phyloP scores from a whole-genome alignment of 2,888 invertebrate genomes.

The Diabrotica balteata region DNA sequence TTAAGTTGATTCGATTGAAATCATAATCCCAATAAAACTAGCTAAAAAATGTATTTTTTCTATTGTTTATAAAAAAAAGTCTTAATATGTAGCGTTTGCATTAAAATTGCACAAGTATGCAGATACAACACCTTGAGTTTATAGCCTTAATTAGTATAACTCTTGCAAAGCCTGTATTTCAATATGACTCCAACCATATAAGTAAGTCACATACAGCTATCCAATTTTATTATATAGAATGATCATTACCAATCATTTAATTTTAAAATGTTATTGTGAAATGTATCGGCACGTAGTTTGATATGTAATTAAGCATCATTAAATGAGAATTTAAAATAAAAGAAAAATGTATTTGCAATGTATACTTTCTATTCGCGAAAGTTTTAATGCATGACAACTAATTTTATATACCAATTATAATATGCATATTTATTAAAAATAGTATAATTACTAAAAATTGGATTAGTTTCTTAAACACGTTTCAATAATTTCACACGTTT shows the following conservation, averaged over 20 bases:
- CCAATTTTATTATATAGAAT: constrained; percentile 8
- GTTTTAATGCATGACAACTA: no score
- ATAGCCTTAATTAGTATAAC: constrained; percentile 1
- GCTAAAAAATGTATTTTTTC: no score
- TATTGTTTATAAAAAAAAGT: no score
- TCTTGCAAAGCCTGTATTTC: constrained; percentile 8
- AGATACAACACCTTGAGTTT: constrained; percentile 1
- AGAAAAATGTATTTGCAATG: no score
- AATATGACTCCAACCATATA: constrained; percentile 9
- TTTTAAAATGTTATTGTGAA: constrained; percentile 7
- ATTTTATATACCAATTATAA: no score
- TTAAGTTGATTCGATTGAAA: no score
- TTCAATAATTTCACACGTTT: no score
- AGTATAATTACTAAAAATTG: no score
- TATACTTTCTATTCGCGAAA: no score
- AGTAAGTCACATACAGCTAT: neutral
- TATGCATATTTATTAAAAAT: no score
- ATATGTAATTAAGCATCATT: neutral
- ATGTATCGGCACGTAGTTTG: neutral
- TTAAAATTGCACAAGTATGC: neutral
- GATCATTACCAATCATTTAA: neutral
- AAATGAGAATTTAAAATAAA: neutral
- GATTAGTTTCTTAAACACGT: no score
- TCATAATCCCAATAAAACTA: no score
- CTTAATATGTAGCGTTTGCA: neutral